Evolutionary conservation across 2,113 vertebrate species (phyloP).

Genomic region (Oenanthe oenanthe): DNA sequence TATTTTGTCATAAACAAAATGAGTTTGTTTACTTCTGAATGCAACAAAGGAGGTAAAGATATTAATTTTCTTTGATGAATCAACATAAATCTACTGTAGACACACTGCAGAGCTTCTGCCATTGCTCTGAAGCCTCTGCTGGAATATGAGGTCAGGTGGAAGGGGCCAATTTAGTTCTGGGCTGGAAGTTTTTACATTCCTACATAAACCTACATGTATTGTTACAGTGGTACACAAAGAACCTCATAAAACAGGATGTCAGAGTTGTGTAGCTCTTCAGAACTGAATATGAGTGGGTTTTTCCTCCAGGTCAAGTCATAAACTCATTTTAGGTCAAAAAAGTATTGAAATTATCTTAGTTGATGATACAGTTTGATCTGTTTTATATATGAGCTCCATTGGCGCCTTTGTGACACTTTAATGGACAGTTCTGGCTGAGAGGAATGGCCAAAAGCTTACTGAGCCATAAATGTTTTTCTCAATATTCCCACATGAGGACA

Average conservation of each 20-base stretch:
- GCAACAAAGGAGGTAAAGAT: neutral
- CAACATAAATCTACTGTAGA: neutral
- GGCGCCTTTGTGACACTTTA: neutral
- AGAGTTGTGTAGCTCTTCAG: neutral
- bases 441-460: neutral
- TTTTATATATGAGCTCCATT: neutral
- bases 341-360: neutral
- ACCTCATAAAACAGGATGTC: neutral
- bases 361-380: neutral
- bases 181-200: neutral
- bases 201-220: neutral
- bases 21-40: neutral
- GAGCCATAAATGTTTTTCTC: neutral
- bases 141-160: neutral
- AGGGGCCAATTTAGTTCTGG: neutral
- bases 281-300: neutral
- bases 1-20: neutral
- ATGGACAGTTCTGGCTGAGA: neutral
- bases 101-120: neutral
- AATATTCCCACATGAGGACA: neutral
- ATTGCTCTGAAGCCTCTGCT: neutral
- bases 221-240: neutral
- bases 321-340: neutral
- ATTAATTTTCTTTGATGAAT: neutral
- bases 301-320: neutral